Conservation (phyloP, 2,113 vertebrate species). For the Noturus placidus region DNA sequence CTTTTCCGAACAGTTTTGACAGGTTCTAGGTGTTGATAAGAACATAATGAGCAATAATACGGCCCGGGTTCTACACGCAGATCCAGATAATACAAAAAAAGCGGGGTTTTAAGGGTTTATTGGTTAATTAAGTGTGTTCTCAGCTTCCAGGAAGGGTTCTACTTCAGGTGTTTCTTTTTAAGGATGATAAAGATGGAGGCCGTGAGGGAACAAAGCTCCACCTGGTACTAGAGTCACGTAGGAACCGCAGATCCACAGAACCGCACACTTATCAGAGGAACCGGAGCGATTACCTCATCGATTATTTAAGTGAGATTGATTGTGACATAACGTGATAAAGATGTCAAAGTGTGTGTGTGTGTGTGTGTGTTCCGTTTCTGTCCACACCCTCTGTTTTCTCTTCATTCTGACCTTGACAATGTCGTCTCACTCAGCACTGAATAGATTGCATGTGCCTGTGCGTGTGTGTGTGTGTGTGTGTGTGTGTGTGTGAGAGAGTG, state of each 20-base stretch:
- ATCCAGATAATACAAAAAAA: not conserved
- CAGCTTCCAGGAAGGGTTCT: not conserved
- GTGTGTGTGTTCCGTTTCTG: slow-evolving; percentile 1
- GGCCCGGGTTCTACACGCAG: not conserved
- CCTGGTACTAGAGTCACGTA: not conserved
- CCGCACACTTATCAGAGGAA: not conserved
- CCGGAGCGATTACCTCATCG: slow-evolving; percentile 21
- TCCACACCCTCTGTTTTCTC: slow-evolving; percentile 36
- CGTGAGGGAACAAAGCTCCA: not conserved
- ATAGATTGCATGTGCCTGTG: slow-evolving; percentile 7
- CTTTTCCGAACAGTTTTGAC: not conserved
- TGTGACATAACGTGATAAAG: slow-evolving; percentile 15
- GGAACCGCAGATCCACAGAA: not conserved
- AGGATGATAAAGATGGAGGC: not conserved
- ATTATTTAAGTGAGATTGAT: slow-evolving; percentile 40
- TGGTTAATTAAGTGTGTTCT: not conserved
- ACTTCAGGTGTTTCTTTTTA: not conserved
- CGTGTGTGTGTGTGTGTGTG: slow-evolving; percentile 6
- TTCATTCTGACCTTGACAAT: slow-evolving; percentile 32
- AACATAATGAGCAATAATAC: not conserved
- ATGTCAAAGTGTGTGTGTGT: slow-evolving; percentile 1
- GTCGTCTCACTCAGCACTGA: not conserved
- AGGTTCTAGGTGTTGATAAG: not conserved
- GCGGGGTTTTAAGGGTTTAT: not conserved
- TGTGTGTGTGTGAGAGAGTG: slow-evolving; percentile 17